phyloP scores from a whole-genome alignment of 1,140 invertebrate species.

The Leguminivora glycinivorella region DNA sequence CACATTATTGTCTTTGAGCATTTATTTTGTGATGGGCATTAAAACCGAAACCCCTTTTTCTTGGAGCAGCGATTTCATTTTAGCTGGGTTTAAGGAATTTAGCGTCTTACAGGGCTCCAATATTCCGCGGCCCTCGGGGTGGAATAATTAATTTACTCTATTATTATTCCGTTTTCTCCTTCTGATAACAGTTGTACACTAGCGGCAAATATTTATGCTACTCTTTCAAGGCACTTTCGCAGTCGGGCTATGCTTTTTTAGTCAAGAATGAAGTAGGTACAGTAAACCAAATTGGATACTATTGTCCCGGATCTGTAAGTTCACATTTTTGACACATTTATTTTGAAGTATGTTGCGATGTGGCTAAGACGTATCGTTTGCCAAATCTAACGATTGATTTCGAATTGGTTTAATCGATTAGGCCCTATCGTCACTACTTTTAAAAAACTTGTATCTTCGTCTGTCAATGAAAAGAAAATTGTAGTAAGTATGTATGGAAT shows the following conservation, averaged over 20 bases:
- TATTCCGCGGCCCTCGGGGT: slow-evolving; percentile 52
- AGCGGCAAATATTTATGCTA: slow-evolving; percentile 23
- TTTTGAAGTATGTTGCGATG: no score
- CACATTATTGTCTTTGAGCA: slow-evolving; percentile 76
- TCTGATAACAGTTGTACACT: slow-evolving; percentile 55
- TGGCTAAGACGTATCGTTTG: no score
- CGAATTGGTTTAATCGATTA: no score
- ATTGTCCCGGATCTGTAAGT: no score
- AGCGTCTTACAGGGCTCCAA: slow-evolving; percentile 63
- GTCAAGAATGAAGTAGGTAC: no score
- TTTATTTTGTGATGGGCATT: slow-evolving; percentile 78
- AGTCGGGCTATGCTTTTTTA: background rate
- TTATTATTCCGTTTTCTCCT: slow-evolving; percentile 66
- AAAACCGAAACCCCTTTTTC: slow-evolving; percentile 77
- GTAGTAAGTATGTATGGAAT: no score
- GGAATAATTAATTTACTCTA: slow-evolving; percentile 75
- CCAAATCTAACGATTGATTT: no score
- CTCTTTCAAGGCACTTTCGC: background rate
- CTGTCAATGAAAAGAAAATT: no score
- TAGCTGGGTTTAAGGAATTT: slow-evolving; percentile 77
- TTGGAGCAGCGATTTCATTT: slow-evolving; percentile 73
- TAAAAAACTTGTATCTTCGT: no score
- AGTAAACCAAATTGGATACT: no score
- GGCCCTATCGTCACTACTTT: no score
- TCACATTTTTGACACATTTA: no score